A percentile compares a stretch with the other conserved stretches of the same genome.
Evolutionary conservation across 2,113 vertebrate genomes (phyloP).

Genomic region (Tretioscincus oriximinensis): DNA sequence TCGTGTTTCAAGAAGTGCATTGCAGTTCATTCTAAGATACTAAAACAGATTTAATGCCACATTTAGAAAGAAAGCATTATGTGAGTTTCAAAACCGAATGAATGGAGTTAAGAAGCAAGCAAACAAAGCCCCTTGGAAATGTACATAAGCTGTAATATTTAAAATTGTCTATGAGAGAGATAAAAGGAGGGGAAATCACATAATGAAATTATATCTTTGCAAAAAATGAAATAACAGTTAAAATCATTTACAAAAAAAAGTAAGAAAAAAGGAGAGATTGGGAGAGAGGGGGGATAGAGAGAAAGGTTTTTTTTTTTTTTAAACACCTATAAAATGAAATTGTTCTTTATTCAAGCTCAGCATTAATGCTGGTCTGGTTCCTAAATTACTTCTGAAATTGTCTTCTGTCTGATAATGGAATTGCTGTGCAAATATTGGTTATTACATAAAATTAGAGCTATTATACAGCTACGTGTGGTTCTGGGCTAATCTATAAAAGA

Average conservation of each 20-base stretch:
- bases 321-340: slow-evolving; percentile 45
- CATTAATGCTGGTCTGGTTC: slow-evolving; percentile 54
- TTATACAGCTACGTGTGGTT: slow-evolving; percentile 43
- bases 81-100: slow-evolving; percentile 9
- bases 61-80: slow-evolving; percentile 27
- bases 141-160: slow-evolving; percentile 47
- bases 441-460: slow-evolving; percentile 63
- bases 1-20: neutral
- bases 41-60: neutral
- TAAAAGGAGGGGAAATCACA: slow-evolving; percentile 37
- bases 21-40: neutral
- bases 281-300: slow-evolving; percentile 26
- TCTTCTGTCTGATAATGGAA: slow-evolving; percentile 63
- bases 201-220: slow-evolving; percentile 67
- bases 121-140: slow-evolving; percentile 35
- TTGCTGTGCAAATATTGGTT: slow-evolving; percentile 67
- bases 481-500: slow-evolving; percentile 42
- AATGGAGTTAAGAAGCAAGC: slow-evolving; percentile 27
- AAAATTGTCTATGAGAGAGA: slow-evolving; percentile 14
- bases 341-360: slow-evolving; percentile 62
- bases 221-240: slow-evolving; percentile 64
- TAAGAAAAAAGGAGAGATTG: slow-evolving; percentile 17
- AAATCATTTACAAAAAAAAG: slow-evolving; percentile 54
- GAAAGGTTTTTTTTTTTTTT: neutral
- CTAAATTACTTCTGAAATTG: slow-evolving; percentile 70